A percentile compares a stretch with the other conserved stretches of the same genome.
Conservation (phyloP, 2,113 vertebrate species). For the Pseudonaja textilis region DNA sequence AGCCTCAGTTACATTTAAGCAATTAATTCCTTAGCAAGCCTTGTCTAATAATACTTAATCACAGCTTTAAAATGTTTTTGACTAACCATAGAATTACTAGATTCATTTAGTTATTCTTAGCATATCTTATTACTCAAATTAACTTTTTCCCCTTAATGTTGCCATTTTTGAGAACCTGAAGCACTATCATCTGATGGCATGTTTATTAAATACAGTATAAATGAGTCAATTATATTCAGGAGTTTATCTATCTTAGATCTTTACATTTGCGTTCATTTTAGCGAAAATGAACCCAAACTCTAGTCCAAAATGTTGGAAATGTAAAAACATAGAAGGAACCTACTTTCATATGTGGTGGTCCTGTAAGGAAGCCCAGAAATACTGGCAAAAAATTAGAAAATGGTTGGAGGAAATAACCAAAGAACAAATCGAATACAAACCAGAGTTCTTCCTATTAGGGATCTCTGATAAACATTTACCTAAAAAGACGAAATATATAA, state of each 20-base stretch:
- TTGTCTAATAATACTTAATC: not conserved
- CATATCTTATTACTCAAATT: not conserved
- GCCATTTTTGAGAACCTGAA: not conserved
- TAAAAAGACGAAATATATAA: no score
- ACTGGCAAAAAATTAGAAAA: no score
- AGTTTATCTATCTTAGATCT: not conserved
- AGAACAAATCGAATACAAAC: no score
- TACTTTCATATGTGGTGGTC: no score
- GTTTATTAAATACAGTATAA: not conserved
- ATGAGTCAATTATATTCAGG: not conserved
- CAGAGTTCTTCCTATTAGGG: no score
- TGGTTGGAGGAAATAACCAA: no score
- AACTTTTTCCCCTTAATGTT: not conserved
- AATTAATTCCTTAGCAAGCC: not conserved
- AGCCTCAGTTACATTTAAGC: not conserved
- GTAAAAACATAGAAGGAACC: no score
- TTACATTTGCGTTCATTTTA: not conserved
- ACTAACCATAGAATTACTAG: not conserved
- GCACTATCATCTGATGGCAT: not conserved
- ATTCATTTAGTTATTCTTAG: not conserved
- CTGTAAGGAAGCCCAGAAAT: no score
- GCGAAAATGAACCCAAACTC: no score
- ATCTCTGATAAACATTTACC: no score
- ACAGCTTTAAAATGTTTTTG: not conserved
- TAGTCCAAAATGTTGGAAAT: no score